Evolutionary conservation across 2,113 vertebrate species (phyloP).

Genomic region (Galeopterus variegatus): DNA sequence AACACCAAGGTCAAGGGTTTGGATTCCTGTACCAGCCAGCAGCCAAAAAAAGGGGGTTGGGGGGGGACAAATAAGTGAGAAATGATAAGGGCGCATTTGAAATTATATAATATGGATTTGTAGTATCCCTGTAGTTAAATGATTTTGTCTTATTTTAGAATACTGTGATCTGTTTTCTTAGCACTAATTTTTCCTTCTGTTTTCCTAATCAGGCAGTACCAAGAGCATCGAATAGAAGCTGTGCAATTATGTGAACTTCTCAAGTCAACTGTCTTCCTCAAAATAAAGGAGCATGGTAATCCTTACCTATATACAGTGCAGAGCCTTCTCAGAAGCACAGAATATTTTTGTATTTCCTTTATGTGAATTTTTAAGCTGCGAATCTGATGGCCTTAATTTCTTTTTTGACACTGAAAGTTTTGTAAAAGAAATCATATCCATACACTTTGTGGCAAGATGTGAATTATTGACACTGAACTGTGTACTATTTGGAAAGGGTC

Average conservation of each 20-base stretch:
- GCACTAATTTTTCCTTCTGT: background rate
- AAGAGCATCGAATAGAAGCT: constrained; percentile 87
- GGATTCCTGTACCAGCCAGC: too few relatives aligned
- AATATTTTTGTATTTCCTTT: constrained; percentile 88
- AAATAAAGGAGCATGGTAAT: constrained; percentile 69
- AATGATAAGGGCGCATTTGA: background rate
- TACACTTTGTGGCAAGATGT: constrained; percentile 83
- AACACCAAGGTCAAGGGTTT: too few relatives aligned
- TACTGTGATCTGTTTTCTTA: background rate
- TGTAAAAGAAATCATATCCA: constrained; percentile 84
- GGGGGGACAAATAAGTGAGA: background rate
- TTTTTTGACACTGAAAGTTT: constrained; percentile 86
- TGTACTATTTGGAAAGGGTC: constrained; percentile 79
- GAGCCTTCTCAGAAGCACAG: constrained; percentile 90
- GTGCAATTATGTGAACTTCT: constrained; percentile 93
- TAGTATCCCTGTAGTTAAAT: background rate
- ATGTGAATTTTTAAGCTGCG: constrained; percentile 88
- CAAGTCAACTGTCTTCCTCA: constrained; percentile 76
- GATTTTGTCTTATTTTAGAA: background rate
- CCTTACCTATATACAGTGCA: constrained; percentile 85
- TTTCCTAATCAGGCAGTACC: constrained; percentile 87
- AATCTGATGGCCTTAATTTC: constrained; percentile 90
- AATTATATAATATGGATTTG: background rate
- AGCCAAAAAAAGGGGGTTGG: too few relatives aligned
- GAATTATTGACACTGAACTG: constrained; percentile 83